Conservation (phyloP, 2,888 invertebrate species). For the Blera fallax region DNA sequence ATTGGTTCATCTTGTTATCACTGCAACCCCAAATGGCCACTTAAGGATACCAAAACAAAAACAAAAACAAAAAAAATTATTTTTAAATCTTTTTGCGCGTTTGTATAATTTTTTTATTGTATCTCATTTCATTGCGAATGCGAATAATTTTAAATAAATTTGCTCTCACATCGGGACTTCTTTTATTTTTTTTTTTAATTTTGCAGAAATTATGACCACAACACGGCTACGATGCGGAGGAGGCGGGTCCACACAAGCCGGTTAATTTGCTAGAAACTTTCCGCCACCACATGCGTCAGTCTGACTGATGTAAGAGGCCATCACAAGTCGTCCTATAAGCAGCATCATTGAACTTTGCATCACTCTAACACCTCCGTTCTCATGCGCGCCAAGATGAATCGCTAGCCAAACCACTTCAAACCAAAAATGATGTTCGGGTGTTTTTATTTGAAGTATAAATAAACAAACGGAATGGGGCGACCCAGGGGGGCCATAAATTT, state of each 20-base stretch:
- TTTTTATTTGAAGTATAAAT: slow-evolving; percentile 6
- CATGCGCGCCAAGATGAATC: neutral
- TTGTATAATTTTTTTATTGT: neutral
- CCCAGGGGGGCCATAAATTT: neutral
- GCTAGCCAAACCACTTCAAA: neutral
- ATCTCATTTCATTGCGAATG: neutral
- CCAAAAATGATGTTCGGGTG: neutral
- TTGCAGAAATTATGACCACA: neutral
- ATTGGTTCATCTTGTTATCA: slow-evolving; percentile 30
- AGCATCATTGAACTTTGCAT: slow-evolving; percentile 21
- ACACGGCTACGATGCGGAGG: neutral
- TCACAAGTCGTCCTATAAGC: neutral
- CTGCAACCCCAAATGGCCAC: neutral
- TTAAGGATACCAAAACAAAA: slow-evolving; percentile 9
- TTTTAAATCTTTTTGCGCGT: neutral
- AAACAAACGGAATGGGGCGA: neutral
- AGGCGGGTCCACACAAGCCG: neutral
- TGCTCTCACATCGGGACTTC: neutral
- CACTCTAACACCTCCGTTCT: neutral
- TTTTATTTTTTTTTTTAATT: neutral
- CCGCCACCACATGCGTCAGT: slow-evolving; percentile 13
- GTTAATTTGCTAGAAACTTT: neutral
- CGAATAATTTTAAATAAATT: neutral
- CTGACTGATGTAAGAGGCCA: slow-evolving; percentile 17
- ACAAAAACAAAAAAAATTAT: neutral